These are phyloP conservation scores for Cephus nigrinus DNA, from an alignment of 2,888 invertebrate species.

Conservation along the genomic window DNA sequence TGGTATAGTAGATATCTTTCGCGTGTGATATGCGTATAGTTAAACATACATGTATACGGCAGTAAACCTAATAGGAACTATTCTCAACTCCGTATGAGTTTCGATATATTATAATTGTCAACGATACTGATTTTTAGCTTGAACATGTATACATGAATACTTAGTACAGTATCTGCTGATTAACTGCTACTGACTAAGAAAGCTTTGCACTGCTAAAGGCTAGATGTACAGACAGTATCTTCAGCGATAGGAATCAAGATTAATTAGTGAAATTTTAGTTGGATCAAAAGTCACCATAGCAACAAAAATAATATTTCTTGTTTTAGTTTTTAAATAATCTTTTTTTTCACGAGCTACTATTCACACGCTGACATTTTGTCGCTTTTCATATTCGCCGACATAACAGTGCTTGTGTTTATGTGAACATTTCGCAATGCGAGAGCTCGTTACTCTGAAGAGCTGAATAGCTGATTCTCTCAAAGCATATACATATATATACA, in stretches of 20 bases:
- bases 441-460: background rate
- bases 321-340: background rate
- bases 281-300: background rate
- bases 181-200: background rate
- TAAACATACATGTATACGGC: too few relatives aligned
- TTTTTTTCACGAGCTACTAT: background rate
- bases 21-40: too few relatives aligned
- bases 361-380: background rate
- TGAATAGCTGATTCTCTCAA: background rate
- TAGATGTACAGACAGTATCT: too few relatives aligned
- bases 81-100: too few relatives aligned
- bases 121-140: too few relatives aligned
- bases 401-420: background rate
- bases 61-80: too few relatives aligned
- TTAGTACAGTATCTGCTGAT: too few relatives aligned
- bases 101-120: too few relatives aligned
- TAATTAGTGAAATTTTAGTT: background rate
- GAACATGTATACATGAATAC: too few relatives aligned
- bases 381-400: background rate
- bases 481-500: background rate
- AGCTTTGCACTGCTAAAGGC: background rate
- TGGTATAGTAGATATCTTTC: background rate
- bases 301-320: background rate
- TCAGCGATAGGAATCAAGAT: too few relatives aligned
- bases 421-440: background rate